phyloP scores from a whole-genome alignment of 2,888 invertebrate species.

The Allacma fusca region DNA sequence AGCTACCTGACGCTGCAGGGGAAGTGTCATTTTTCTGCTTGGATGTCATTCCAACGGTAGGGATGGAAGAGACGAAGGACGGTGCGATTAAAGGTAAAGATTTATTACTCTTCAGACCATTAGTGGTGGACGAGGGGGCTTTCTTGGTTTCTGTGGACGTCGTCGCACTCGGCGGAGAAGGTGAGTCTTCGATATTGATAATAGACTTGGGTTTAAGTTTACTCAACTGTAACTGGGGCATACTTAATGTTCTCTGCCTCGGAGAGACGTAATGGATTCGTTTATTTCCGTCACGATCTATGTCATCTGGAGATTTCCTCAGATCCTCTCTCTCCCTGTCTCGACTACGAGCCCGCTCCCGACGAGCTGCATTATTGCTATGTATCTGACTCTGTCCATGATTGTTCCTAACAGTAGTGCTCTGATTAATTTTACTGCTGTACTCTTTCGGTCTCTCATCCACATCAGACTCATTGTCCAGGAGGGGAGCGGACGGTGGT shows the following conservation, averaged over 20 bases:
- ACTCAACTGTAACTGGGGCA: slow-evolving; percentile 75
- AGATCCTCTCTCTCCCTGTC: slow-evolving; percentile 48
- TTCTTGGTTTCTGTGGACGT: slow-evolving; percentile 9
- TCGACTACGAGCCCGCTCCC: slow-evolving; percentile 46
- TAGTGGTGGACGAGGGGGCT: slow-evolving; percentile 13
- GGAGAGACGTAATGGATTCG: slow-evolving; percentile 70
- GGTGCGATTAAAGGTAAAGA: slow-evolving; percentile 23
- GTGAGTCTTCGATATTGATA: slow-evolving; percentile 54
- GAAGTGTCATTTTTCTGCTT: slow-evolving; percentile 27
- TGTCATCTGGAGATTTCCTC: slow-evolving; percentile 22
- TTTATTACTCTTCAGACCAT: slow-evolving; percentile 33
- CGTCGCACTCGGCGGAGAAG: background rate
- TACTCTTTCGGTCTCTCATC: slow-evolving; percentile 60
- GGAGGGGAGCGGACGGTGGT: slow-evolving; percentile 80
- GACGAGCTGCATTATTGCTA: slow-evolving; percentile 23
- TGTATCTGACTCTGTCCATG: slow-evolving; percentile 22
- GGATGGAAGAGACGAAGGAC: slow-evolving; percentile 33
- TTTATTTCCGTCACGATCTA: slow-evolving; percentile 34
- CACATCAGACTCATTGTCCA: slow-evolving; percentile 72
- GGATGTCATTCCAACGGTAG: slow-evolving; percentile 19
- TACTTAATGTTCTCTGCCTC: slow-evolving; percentile 79
- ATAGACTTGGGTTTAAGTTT: slow-evolving; percentile 59
- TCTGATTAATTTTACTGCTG: slow-evolving; percentile 37
- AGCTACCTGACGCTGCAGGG: slow-evolving; percentile 28
- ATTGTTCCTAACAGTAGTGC: background rate